These are phyloP conservation scores for Oxyteleia sp. DNA, from an alignment of 2,888 invertebrate genomes.

Conservation along the genomic window DNA sequence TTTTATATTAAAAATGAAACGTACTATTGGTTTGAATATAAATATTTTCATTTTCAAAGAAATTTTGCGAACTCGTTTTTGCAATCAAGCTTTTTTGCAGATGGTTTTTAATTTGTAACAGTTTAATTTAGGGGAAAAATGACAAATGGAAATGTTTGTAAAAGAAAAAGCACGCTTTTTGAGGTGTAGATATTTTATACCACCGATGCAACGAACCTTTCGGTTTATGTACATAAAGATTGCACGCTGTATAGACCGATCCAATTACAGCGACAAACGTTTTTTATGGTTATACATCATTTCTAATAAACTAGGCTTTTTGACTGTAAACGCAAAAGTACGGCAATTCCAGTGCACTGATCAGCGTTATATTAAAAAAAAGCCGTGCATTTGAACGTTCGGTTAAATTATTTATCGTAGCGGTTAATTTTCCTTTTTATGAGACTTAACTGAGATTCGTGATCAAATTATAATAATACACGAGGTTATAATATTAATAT, in stretches of 20 bases:
- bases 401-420: constrained; percentile 10
- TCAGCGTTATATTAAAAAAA: constrained; percentile 13
- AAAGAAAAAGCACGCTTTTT: constrained; percentile 16
- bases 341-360: constrained; percentile 4
- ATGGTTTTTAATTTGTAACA: constrained; percentile 26
- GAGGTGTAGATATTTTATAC: constrained; percentile 32
- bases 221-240: constrained; percentile 28
- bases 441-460: constrained; percentile 10
- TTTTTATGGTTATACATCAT: constrained; percentile 22
- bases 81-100: constrained; percentile 5
- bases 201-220: constrained; percentile 10
- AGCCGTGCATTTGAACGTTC: neutral
- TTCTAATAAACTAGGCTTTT: constrained; percentile 34
- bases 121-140: constrained; percentile 29
- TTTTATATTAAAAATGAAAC: no score
- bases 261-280: constrained; percentile 31
- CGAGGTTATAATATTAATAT: constrained; percentile 53
- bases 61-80: neutral
- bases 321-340: constrained; percentile 14
- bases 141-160: constrained; percentile 35
- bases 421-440: neutral
- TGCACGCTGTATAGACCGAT: neutral
- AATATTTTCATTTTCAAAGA: no score
- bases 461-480: constrained; percentile 48
- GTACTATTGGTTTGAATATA: no score